Evolutionary conservation across 1,140 invertebrate genomes (phyloP).

Genomic region (Musca vetustissima): DNA sequence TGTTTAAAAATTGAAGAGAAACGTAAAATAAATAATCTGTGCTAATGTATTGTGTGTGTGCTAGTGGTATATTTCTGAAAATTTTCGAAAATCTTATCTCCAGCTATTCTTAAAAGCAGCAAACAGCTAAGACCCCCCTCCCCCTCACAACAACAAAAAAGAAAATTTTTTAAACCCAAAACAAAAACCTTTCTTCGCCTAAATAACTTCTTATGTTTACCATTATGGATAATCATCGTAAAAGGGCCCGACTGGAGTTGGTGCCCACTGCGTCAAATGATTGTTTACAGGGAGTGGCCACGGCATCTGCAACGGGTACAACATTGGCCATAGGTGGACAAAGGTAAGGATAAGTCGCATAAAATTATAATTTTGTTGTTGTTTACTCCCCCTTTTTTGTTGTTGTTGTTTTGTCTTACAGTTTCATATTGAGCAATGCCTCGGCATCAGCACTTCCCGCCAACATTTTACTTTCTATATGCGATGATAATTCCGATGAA

Average conservation of each 20-base stretch:
- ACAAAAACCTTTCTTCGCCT: too few species aligned
- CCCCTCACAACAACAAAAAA: too few species aligned
- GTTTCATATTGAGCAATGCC: slow-evolving; percentile 37
- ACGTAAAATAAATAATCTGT: too few species aligned
- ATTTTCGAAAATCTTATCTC: too few species aligned
- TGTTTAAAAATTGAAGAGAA: too few species aligned
- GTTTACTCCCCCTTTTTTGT: slow-evolving; percentile 3
- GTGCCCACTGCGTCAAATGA: neutral
- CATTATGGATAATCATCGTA: slow-evolving; percentile 18
- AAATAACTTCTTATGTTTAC: slow-evolving; percentile 15
- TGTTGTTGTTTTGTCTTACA: slow-evolving; percentile 8
- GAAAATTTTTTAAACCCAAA: too few species aligned
- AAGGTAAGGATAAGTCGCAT: neutral
- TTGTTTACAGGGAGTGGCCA: slow-evolving; percentile 7
- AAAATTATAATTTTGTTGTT: neutral
- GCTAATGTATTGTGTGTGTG: too few species aligned
- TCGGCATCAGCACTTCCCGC: slow-evolving; percentile 29
- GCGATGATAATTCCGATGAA: slow-evolving; percentile 44
- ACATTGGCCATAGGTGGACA: slow-evolving; percentile 18
- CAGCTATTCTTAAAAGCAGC: too few species aligned
- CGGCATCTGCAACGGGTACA: neutral
- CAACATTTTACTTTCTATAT: slow-evolving; percentile 48
- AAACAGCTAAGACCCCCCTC: too few species aligned
- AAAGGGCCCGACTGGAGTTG: slow-evolving; percentile 14
- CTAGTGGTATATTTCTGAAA: too few species aligned